phyloP scores from a whole-genome alignment of 2,888 invertebrate genomes.

The Nomada lathburiana region DNA sequence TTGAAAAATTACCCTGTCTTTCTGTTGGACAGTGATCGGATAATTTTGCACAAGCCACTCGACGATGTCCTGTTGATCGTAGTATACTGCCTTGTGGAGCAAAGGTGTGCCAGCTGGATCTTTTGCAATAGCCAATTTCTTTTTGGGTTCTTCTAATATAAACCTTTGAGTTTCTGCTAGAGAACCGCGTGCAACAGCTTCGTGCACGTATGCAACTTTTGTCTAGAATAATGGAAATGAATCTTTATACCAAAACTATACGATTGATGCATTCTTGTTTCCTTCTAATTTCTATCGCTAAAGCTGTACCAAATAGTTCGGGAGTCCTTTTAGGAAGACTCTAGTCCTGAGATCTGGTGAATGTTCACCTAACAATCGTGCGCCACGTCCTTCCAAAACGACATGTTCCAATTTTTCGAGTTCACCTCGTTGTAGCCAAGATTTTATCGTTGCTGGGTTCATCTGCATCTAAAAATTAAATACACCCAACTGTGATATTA shows the following conservation, averaged over 20 bases:
- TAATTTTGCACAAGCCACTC: slow-evolving; percentile 90
- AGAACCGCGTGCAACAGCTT: slow-evolving; percentile 91
- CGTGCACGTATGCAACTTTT: slow-evolving; percentile 91
- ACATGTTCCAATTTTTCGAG: slow-evolving; percentile 88
- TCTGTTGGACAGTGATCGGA: slow-evolving; percentile 88
- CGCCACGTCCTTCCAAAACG: slow-evolving; percentile 89
- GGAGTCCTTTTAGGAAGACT: slow-evolving; percentile 88
- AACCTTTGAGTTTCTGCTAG: slow-evolving; percentile 88
- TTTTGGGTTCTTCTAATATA: slow-evolving; percentile 82
- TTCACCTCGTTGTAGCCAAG: slow-evolving; percentile 87
- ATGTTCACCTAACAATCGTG: slow-evolving; percentile 88
- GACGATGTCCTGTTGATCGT: slow-evolving; percentile 90
- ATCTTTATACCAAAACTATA: neutral
- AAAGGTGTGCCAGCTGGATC: slow-evolving; percentile 90
- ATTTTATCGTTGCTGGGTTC: slow-evolving; percentile 86
- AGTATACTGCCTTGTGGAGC: slow-evolving; percentile 92
- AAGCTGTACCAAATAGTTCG: slow-evolving; percentile 86
- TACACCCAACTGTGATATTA: neutral
- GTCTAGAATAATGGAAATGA: slow-evolving; percentile 83
- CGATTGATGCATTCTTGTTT: neutral
- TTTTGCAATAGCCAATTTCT: slow-evolving; percentile 87
- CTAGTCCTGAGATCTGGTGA: slow-evolving; percentile 87
- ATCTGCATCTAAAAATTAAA: slow-evolving; percentile 84
- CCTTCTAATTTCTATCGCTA: neutral
- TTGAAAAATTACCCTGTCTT: slow-evolving; percentile 87